Evolutionary conservation across 2,113 vertebrate species (phyloP).

Genomic region (Pachyramphus minor): DNA sequence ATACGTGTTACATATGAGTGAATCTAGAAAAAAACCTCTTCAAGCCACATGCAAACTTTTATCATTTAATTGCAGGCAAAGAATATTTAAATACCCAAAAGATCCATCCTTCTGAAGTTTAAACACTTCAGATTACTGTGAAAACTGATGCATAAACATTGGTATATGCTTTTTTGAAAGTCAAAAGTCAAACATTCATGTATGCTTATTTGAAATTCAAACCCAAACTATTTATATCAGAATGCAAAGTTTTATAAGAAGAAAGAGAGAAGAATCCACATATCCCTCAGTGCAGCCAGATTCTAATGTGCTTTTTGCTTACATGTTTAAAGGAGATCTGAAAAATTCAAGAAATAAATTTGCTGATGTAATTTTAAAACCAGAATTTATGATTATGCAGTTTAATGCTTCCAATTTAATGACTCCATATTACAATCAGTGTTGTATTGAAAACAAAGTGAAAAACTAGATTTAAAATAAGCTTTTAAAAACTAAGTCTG

Average conservation of each 20-base stretch:
- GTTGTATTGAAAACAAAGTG: not conserved
- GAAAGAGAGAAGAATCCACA: not conserved
- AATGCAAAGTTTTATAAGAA: not conserved
- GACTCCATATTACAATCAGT: not conserved
- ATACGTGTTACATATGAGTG: not conserved
- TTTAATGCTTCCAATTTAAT: not conserved
- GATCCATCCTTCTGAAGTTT: slow-evolving; percentile 19
- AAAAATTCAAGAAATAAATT: slow-evolving; percentile 16
- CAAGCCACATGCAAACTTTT: slow-evolving; percentile 17
- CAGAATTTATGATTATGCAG: not conserved
- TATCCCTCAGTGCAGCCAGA: not conserved
- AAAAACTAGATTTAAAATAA: slow-evolving; percentile 1
- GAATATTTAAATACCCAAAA: slow-evolving; percentile 39
- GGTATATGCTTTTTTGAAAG: slow-evolving; percentile 15
- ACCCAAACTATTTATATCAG: not conserved
- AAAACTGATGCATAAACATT: slow-evolving; percentile 39
- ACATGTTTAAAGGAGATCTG: not conserved
- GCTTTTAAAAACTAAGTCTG: not conserved
- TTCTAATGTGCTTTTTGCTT: not conserved
- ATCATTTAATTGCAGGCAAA: slow-evolving; percentile 23
- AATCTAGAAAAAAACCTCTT: not conserved
- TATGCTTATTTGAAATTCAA: slow-evolving; percentile 32
- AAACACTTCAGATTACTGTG: slow-evolving; percentile 6
- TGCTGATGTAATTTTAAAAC: not conserved
- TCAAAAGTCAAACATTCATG: slow-evolving; percentile 16